Evolutionary conservation across 2,888 invertebrate species (phyloP), one percentile per base, ranked within the genome.

Genomic region (Margaritifera margaritifera): DNA sequence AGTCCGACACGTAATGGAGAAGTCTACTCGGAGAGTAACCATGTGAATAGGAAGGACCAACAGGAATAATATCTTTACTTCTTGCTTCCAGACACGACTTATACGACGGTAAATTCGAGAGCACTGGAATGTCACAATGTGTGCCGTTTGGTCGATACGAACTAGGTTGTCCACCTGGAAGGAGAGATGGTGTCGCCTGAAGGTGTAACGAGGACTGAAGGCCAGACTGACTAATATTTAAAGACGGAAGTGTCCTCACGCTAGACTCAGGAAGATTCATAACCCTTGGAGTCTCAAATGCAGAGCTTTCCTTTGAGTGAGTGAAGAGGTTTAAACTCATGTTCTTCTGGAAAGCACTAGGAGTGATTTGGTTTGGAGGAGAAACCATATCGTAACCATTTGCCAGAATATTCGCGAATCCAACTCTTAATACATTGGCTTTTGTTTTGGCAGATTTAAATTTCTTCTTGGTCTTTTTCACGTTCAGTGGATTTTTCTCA

Each of bases 341-440:
- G 64, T 78, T 74, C 27, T 80, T 72, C 69, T 78, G 78, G 50
- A 78, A 77, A 20, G 80, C 79, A 22, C 81, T 78, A 1, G 85
- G 83, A 62, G 78, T 81, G n/a, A 86, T 72, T 73, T 82, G 84
- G 66, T 85, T 86, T 3, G 86, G 86, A 4, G 86, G 86, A 20
- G 81, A 82, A 18, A 84, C 68, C 80, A 86, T 84, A 59, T 86
- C 86, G 53, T 82, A 86, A 24, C 75, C 76, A 57, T 79, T 78
- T 20, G 71, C 63, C 61, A 81, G 60, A 69, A 84, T 56, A 71
- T 65, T 68, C 20, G 75, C 54, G n/a, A 78, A 61, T 55, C 75
- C 75, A 61, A 73, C 71, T 63, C 74, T 77, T 15, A 71, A 51
- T 25, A 67, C 61, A 51, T 66, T 60, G 54, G 68, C 70, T 64